Conservation (phyloP, 2,888 invertebrate species). For the Rhimphoctona megacephalus region DNA sequence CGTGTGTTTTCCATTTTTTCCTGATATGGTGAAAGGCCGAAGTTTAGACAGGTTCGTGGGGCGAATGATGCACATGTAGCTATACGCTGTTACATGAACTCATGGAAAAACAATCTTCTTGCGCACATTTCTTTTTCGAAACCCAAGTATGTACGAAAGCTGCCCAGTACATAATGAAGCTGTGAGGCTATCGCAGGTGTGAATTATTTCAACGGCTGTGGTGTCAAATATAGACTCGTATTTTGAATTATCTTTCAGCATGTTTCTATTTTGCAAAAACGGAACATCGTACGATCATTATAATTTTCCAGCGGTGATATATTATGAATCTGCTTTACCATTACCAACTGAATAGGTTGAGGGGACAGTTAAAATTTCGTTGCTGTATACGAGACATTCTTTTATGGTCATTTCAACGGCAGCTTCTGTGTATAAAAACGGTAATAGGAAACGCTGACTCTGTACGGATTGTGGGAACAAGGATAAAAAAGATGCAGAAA, state of each 20-base stretch:
- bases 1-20: conserved; percentile 13
- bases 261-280: neutral
- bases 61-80: neutral
- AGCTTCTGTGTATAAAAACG: conserved; percentile 16
- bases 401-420: conserved; percentile 44
- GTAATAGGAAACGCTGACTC: conserved; percentile 54
- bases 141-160: neutral
- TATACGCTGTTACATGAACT: conserved; percentile 8
- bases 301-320: neutral
- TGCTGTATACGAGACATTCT: conserved; percentile 17
- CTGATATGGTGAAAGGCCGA: conserved; percentile 6
- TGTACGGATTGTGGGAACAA: neutral
- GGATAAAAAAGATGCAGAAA: neutral
- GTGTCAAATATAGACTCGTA: neutral
- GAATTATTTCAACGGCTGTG: neutral
- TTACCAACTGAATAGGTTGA: neutral
- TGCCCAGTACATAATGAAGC: neutral
- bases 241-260: neutral
- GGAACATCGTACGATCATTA: neutral
- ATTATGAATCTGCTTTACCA: conserved; percentile 10
- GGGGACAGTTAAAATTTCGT: conserved; percentile 14
- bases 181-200: neutral
- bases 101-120: conserved; percentile 1
- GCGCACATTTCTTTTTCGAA: neutral
- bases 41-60: neutral